Base-by-base conservation (phyloP, 2,113 vertebrate genomes). In the Platichthys flesus region DNA sequence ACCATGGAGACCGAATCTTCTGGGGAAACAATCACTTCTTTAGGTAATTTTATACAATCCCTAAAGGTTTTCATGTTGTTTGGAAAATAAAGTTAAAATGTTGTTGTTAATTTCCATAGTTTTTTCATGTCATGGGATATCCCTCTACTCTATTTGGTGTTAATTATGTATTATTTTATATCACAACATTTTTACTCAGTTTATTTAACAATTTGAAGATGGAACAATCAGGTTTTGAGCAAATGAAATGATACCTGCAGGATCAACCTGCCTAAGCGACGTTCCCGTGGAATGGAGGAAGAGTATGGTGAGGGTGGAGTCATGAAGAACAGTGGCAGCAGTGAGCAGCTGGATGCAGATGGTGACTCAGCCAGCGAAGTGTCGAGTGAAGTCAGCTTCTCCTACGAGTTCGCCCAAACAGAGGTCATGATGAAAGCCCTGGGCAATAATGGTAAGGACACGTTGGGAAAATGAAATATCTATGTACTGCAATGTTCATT, bases 11-110 rank as follows among this genome's bases (percentile, higher is more conserved):
- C 91, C 93, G 98, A 67, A 97, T 99, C 78, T 88, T 99, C n/a
- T 99, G 98, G 98, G 98, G 98, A 56, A 98, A 99, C 93, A 99
- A 99, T 88, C 98, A 99, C 78, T 99, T 99, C 88, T 98, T 99
- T 93, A 97, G 98, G 98, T 99, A 78, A 47, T 3, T n/a, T 12
- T 23, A 7, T 5, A 40, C 20, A 23, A 42, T 23, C 15, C 0
- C 6, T 5, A 20, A 47, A 9, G 23, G 3, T 64, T 45, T 76
- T 42, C 2, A 59, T 37, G 0, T 57, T 45, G 26, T 79, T 67
- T 77, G 9, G 2, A 51, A 2, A 35, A 61, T 31, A 21, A 47
- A 13, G 21, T 20, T 24, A 0, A 9, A 15, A 49, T 24, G 21
- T 16, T 57, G 35, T 37, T 37, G 35, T 37, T 37, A 9, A 37